These are phyloP conservation scores for Bucco capensis DNA, from an alignment of 2,113 vertebrate species.

Conservation along the genomic window DNA sequence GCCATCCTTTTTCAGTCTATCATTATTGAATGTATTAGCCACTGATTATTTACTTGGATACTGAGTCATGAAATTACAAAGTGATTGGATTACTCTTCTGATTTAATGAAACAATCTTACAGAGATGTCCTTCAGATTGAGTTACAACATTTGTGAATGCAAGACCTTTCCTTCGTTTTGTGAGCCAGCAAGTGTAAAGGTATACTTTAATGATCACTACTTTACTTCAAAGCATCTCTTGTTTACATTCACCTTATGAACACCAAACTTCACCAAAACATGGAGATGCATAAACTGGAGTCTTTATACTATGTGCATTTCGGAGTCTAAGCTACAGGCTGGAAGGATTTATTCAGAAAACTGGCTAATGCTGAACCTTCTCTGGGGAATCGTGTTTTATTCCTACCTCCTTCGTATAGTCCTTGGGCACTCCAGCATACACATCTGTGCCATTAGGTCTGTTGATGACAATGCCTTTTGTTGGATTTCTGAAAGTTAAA, in stretches of 20 bases:
- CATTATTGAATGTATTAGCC: not conserved
- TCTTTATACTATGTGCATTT: not conserved
- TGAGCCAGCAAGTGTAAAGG: not conserved
- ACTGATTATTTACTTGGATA: not conserved
- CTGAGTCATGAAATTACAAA: not conserved
- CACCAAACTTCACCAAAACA: not conserved
- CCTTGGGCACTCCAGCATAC: slow-evolving; percentile 88
- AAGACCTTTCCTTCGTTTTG: not conserved
- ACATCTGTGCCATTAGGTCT: slow-evolving; percentile 90
- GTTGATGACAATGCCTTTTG: slow-evolving; percentile 89
- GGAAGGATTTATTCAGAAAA: not conserved
- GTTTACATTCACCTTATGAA: not conserved
- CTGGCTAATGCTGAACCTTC: not conserved
- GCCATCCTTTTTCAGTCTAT: not conserved
- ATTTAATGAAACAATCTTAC: not conserved
- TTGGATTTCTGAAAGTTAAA: slow-evolving; percentile 85
- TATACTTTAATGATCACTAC: not conserved
- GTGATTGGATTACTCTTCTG: not conserved
- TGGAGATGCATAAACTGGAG: not conserved
- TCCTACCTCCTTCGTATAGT: slow-evolving; percentile 86
- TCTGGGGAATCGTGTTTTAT: not conserved
- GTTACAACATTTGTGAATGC: not conserved
- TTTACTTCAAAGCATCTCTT: not conserved
- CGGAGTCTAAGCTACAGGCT: not conserved
- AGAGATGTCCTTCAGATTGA: not conserved